Percentiles rank a stretch among this genome's conserved stretches.
Conservation (phyloP, 2,888 invertebrate genomes). For the Xanthorhoe designata region DNA sequence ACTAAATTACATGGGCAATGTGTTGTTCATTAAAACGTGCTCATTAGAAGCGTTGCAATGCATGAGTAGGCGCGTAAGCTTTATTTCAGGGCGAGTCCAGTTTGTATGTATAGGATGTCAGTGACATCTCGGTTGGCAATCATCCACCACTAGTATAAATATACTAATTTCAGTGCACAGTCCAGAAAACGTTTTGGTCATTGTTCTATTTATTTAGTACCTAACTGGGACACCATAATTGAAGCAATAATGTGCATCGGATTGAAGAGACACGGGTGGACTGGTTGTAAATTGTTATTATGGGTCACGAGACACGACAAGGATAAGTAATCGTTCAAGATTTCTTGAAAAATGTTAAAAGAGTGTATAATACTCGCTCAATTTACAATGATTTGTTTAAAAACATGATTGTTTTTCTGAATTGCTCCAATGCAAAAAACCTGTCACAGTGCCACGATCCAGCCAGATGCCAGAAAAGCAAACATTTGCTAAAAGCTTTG, state of each 20-base stretch:
- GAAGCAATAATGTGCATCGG: conserved; percentile 40
- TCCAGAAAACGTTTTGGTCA: conserved; percentile 76
- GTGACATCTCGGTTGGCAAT: conserved; percentile 77
- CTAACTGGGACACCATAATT: conserved; percentile 57
- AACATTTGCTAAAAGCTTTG: conserved; percentile 43
- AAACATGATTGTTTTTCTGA: conserved; percentile 44
- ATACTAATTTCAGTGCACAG: conserved; percentile 76
- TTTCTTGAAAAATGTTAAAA: too few species aligned
- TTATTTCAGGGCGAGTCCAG: conserved; percentile 67
- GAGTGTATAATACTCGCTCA: too few species aligned
- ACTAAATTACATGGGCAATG: conserved; percentile 18
- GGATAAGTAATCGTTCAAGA: too few species aligned
- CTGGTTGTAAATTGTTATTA: not conserved
- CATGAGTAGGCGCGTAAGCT: conserved; percentile 47
- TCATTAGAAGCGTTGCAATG: conserved; percentile 36
- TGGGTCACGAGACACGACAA: too few species aligned
- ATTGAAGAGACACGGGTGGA: conserved; percentile 11
- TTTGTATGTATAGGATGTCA: conserved; percentile 68
- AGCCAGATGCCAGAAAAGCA: conserved; percentile 32
- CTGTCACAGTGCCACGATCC: conserved; percentile 43
- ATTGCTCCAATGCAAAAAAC: conserved; percentile 43
- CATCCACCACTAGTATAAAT: conserved; percentile 80
- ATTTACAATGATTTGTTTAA: conserved; percentile 25
- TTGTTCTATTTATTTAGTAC: conserved; percentile 64
- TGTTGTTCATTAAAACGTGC: conserved; percentile 22